Percentiles rank a stretch among this genome's conserved stretches.
phyloP scores from a whole-genome alignment of 2,888 invertebrate species.

The Tiliacea aurago region DNA sequence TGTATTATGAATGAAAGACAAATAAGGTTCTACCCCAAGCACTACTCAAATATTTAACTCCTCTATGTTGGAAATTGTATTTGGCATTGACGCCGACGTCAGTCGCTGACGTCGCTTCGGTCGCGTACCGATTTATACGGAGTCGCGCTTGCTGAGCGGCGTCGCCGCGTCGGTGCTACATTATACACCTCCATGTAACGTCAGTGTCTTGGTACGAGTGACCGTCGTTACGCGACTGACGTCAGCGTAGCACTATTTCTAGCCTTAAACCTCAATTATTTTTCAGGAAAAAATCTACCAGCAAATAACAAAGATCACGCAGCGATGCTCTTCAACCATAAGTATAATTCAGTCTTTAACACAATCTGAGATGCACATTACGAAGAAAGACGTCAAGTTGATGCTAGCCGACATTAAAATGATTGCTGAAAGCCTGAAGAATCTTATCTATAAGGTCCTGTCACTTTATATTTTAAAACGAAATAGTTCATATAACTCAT shows the following conservation, averaged over 20 bases:
- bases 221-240: neutral
- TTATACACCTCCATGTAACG: neutral
- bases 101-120: no score
- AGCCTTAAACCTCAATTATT: neutral
- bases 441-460: constrained; percentile 74
- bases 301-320: constrained; percentile 65
- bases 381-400: constrained; percentile 74
- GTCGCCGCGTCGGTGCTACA: neutral
- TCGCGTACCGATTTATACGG: no score
- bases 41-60: neutral
- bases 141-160: neutral
- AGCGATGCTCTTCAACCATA: constrained; percentile 57
- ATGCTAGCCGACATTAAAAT: constrained; percentile 72
- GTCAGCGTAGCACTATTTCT: neutral
- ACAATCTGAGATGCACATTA: constrained; percentile 42
- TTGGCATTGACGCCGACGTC: no score
- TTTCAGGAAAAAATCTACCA: constrained; percentile 75
- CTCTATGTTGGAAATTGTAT: neutral
- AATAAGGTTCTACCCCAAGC: neutral
- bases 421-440: constrained; percentile 70
- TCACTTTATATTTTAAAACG: neutral
- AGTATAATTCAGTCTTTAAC: constrained; percentile 54
- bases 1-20: neutral
- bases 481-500: neutral
- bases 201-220: neutral